Evolutionary conservation across 2,113 vertebrate genomes (phyloP).

Genomic region (Choloepus hoffmanni): DNA sequence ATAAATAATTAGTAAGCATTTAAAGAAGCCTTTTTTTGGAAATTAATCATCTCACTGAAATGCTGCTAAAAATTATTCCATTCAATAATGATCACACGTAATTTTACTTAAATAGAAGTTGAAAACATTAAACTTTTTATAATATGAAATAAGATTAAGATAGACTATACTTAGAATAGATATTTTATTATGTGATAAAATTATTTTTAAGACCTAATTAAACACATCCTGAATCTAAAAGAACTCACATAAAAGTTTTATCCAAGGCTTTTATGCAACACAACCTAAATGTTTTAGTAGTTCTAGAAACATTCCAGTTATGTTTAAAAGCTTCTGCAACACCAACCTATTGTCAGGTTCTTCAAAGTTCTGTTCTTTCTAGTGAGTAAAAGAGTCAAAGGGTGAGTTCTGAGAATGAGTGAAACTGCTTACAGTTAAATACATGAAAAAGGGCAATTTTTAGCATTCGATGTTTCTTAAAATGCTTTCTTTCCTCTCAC

Average conservation of each 20-base stretch:
- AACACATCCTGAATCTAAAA: background rate
- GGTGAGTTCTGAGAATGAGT: conserved; percentile 53
- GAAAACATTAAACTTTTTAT: conserved; percentile 51
- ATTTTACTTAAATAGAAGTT: background rate
- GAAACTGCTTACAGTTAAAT: conserved; percentile 4
- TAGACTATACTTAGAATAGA: conserved; percentile 4
- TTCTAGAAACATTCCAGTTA: background rate
- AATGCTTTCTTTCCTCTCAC: background rate
- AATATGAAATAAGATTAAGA: conserved; percentile 6
- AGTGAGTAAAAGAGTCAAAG: conserved; percentile 31
- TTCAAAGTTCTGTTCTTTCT: conserved; percentile 38
- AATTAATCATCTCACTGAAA: conserved; percentile 35
- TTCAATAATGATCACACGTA: background rate
- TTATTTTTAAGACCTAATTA: conserved; percentile 28
- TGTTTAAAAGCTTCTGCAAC: background rate
- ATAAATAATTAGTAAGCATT: conserved; percentile 10
- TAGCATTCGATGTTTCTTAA: conserved; percentile 24
- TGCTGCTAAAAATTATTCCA: conserved; percentile 3
- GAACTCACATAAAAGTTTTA: background rate
- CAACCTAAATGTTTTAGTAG: background rate
- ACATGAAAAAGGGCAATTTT: conserved; percentile 33
- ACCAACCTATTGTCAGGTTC: background rate
- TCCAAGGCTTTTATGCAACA: background rate
- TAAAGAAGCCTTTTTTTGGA: background rate
- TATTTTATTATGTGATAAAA: conserved; percentile 22